phyloP scores from a whole-genome alignment of 2,113 vertebrate genomes.

The Calonectris borealis region DNA sequence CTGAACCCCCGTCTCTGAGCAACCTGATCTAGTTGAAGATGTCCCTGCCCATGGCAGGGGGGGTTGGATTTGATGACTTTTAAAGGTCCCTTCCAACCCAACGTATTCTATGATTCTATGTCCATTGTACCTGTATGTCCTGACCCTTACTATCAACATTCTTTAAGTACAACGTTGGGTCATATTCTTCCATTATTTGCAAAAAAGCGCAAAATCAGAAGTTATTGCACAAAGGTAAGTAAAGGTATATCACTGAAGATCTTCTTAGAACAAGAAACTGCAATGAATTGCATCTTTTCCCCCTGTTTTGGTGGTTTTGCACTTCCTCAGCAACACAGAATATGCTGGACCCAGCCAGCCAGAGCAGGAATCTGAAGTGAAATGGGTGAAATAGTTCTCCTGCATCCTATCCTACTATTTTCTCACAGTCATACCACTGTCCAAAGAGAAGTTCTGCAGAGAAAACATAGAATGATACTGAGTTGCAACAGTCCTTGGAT shows the following conservation, averaged over 20 bases:
- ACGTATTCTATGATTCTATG: neutral
- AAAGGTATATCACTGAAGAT: neutral
- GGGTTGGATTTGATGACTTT: neutral
- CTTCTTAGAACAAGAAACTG: neutral
- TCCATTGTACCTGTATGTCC: neutral
- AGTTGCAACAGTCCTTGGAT: neutral
- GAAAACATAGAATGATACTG: neutral
- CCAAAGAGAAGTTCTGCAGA: neutral
- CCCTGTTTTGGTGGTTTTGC: neutral
- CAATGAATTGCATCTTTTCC: neutral
- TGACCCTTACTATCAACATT: neutral
- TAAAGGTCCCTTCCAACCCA: neutral
- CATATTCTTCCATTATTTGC: neutral
- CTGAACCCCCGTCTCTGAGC: fast-evolving
- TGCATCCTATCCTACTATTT: neutral
- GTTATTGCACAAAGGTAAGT: neutral
- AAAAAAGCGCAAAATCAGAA: neutral
- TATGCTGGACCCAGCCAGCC: neutral
- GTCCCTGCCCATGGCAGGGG: neutral
- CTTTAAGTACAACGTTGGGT: neutral
- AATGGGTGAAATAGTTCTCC: neutral
- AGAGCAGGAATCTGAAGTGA: neutral
- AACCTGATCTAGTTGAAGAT: neutral
- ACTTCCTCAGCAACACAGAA: neutral
- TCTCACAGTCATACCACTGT: neutral